Conservation (phyloP, 37 sponge, comb jelly and placozoan species). For the Beroe forskalii region DNA sequence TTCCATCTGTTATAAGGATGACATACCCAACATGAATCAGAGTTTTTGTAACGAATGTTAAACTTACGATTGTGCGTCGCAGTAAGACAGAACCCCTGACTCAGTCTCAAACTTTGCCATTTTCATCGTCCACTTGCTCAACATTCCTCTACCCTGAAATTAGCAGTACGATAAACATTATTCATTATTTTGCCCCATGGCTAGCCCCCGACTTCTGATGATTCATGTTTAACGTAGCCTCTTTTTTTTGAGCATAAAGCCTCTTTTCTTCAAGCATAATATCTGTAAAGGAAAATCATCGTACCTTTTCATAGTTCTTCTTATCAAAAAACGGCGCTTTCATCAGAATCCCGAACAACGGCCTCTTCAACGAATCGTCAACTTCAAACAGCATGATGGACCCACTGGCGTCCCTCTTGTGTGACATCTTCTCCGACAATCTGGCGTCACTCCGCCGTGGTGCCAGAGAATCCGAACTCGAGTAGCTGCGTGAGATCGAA, state of each 20-base stretch:
- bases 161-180: too few species aligned
- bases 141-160: not conserved
- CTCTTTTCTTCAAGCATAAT: too few species aligned
- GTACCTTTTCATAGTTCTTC: constrained; percentile 47
- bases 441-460: not conserved
- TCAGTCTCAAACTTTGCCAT: constrained; percentile 63
- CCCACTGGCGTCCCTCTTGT: not conserved
- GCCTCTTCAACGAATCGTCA: constrained; percentile 15
- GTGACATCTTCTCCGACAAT: not conserved
- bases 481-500: not conserved
- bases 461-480: not conserved
- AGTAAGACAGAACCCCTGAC: constrained; percentile 31
- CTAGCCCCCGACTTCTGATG: too few species aligned
- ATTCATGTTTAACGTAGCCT: too few species aligned
- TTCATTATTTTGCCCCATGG: too few species aligned
- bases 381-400: constrained; percentile 24
- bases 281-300: too few species aligned
- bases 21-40: too few species aligned
- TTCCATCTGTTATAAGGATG: too few species aligned
- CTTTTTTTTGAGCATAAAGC: too few species aligned
- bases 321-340: constrained; percentile 53
- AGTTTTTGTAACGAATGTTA: too few species aligned
- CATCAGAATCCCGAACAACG: constrained; percentile 47
- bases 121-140: constrained; percentile 55
- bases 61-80: constrained; percentile 11